A percentile compares a stretch with the other conserved stretches of the same genome.
These are phyloP conservation scores for Cavia porcellus DNA, from an alignment of 2,113 vertebrate species.

Conservation along the genomic window DNA sequence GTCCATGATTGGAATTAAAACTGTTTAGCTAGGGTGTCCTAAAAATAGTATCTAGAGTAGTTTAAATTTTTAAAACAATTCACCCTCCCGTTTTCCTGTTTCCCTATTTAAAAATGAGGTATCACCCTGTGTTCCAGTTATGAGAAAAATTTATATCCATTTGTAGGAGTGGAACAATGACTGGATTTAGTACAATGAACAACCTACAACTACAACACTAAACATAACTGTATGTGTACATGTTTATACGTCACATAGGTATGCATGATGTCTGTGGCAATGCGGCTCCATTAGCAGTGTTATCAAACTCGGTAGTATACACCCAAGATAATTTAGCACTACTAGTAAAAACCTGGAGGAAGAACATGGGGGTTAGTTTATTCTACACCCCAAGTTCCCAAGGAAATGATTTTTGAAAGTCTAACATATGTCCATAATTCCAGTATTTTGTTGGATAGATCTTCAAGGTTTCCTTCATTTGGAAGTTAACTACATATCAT, in stretches of 20 bases:
- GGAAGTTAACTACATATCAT: background rate
- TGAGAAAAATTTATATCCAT: background rate
- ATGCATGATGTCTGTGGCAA: background rate
- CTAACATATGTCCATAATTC: background rate
- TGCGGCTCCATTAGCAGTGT: background rate
- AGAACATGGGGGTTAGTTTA: background rate
- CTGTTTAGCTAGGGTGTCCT: slow-evolving; percentile 32
- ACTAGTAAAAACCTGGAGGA: background rate
- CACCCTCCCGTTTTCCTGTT: background rate
- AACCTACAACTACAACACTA: background rate
- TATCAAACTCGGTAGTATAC: background rate
- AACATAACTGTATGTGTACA: background rate
- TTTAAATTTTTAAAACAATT: slow-evolving; percentile 20
- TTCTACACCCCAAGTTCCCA: background rate
- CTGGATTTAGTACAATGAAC: background rate
- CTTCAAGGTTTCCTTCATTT: slow-evolving; percentile 14
- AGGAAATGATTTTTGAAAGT: background rate
- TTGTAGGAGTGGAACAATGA: background rate
- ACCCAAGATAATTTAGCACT: background rate
- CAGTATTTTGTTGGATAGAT: background rate
- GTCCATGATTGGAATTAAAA: slow-evolving; percentile 48
- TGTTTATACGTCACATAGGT: background rate
- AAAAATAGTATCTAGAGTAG: slow-evolving; percentile 48
- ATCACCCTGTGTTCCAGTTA: background rate
- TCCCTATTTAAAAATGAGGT: slow-evolving; percentile 32